These are phyloP conservation scores for Ormyrus nitidulus DNA, from an alignment of 2,888 invertebrate genomes.

Conservation along the genomic window DNA sequence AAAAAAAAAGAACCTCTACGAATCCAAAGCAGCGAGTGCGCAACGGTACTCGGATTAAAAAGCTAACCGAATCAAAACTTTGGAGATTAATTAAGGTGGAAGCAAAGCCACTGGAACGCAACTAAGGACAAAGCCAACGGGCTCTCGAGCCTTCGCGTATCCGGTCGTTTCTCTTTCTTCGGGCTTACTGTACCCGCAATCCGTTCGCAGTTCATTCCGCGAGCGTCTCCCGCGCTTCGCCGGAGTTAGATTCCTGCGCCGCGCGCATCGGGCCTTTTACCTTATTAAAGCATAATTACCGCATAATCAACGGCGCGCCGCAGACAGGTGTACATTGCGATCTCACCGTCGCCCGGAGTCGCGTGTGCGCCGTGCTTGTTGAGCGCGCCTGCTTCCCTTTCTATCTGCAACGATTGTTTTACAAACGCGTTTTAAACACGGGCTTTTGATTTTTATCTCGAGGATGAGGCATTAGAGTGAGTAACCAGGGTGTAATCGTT, in stretches of 20 bases:
- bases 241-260: neutral
- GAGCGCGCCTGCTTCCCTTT: neutral
- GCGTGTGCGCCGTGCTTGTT: no score
- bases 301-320: slow-evolving; percentile 49
- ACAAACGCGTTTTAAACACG: neutral
- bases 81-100: slow-evolving; percentile 16
- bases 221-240: slow-evolving; percentile 13
- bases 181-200: neutral
- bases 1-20: no score
- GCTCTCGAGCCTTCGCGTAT: neutral
- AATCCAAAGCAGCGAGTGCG: no score
- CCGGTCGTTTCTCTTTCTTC: slow-evolving; percentile 32
- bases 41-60: no score
- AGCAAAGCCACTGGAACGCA: neutral
- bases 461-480: neutral
- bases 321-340: neutral
- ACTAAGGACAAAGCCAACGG: slow-evolving; percentile 14
- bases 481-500: neutral
- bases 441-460: slow-evolving; percentile 14
- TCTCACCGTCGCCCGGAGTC: slow-evolving; percentile 16
- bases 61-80: slow-evolving; percentile 3
- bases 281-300: slow-evolving; percentile 52
- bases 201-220: neutral
- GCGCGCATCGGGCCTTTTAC: neutral
- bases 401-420: neutral